These are phyloP conservation scores for Nematostella vectensis DNA, from an alignment of 92 coral and sea anemone species.

Conservation along the genomic window DNA sequence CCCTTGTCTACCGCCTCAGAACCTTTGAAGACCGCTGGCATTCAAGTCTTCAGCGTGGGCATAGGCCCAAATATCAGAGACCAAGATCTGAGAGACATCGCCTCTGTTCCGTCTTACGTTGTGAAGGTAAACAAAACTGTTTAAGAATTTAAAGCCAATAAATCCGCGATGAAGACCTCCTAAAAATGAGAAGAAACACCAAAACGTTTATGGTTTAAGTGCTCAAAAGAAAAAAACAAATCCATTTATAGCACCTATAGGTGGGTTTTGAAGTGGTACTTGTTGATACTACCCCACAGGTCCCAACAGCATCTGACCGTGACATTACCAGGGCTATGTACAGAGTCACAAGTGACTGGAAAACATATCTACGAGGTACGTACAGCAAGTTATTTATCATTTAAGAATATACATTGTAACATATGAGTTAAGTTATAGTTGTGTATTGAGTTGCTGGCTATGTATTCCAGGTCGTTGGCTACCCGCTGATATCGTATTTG, in stretches of 20 bases:
- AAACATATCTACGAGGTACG: conserved; percentile 31
- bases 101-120: conserved; percentile 29
- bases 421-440: too few species aligned
- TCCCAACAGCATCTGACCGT: not conserved
- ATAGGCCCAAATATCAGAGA: conserved; percentile 29
- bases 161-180: too few species aligned
- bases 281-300: not conserved
- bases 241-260: too few species aligned
- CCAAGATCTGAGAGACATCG: conserved; percentile 36
- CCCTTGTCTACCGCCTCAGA: conserved; percentile 36
- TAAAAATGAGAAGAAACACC: too few species aligned
- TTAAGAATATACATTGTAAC: not conserved
- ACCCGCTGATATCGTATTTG: conserved; percentile 47
- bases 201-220: too few species aligned
- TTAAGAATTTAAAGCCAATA: too few species aligned
- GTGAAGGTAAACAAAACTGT: conserved; percentile 2
- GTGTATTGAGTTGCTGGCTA: too few species aligned
- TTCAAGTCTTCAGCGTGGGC: conserved; percentile 41
- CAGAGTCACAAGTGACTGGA: conserved; percentile 26
- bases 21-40: conserved; percentile 38
- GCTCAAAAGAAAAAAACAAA: too few species aligned
- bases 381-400: not conserved
- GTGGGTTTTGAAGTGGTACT: too few species aligned
- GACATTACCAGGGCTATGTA: conserved; percentile 3
- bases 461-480: conserved; percentile 52